phyloP scores from a whole-genome alignment of 1,140 invertebrate species.

The Pachyrhynchus sulphureomaculatus region DNA sequence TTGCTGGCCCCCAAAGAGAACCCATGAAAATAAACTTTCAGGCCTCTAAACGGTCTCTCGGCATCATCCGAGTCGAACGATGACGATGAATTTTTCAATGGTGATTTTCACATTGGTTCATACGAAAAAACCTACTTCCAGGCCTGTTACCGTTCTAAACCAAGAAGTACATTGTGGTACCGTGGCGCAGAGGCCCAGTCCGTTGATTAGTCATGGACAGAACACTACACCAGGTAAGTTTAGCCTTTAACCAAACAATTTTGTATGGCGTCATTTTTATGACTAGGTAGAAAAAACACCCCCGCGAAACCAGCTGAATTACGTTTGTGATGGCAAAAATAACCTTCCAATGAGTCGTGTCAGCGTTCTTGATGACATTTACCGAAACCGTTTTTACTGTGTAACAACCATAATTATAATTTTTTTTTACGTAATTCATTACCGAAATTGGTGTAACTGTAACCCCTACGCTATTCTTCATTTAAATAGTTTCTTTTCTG shows the following conservation, averaged over 20 bases:
- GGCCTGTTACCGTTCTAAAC: not conserved
- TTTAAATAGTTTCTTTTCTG: too few relatives aligned
- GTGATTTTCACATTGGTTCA: slow-evolving; percentile 39
- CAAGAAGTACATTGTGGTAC: slow-evolving; percentile 34
- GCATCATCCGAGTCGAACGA: slow-evolving; percentile 5
- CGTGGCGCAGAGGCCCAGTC: slow-evolving; percentile 23
- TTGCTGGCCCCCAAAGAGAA: too few relatives aligned
- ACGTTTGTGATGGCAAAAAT: too few relatives aligned
- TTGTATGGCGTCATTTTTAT: not conserved
- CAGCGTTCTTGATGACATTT: too few relatives aligned
- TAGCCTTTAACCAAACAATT: not conserved
- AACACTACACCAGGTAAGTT: slow-evolving; percentile 40
- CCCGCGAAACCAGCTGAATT: not conserved
- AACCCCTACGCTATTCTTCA: not conserved
- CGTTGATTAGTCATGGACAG: slow-evolving; percentile 41
- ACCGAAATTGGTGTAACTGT: not conserved
- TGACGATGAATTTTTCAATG: slow-evolving; percentile 37
- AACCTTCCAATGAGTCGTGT: too few relatives aligned
- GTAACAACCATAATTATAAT: too few relatives aligned
- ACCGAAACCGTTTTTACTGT: too few relatives aligned
- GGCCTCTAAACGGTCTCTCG: too few relatives aligned
- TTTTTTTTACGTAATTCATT: too few relatives aligned
- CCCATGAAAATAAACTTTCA: too few relatives aligned
- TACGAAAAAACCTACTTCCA: slow-evolving; percentile 15
- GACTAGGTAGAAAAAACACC: not conserved